Base-by-base conservation (phyloP, 1,140 invertebrate genomes). In the Hormaphis cornu region DNA sequence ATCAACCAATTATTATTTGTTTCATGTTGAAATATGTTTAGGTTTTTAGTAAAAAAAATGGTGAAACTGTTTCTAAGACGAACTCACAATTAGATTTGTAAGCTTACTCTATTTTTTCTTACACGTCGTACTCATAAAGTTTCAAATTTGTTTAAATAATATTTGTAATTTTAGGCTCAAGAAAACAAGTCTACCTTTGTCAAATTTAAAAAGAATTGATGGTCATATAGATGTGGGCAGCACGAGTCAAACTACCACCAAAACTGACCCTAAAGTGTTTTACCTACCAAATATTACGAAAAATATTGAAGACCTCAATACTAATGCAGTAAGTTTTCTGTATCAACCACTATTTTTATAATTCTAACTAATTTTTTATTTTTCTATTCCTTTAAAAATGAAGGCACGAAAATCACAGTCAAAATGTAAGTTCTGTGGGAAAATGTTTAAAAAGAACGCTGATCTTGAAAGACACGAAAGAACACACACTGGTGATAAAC, bases 401-500 rank as follows among this genome's bases (percentile, higher is more conserved):
- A 5, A 63, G 61, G 24, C 3, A 9, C 7, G 22, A 66, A 48
- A 33, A 5, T 8, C 44, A 5, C 28, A 33, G 8, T 28, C 18
- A 35, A 66, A 87, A 69, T 87, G 86, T 76, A 73, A 78, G 30
- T 80, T 80, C 42, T 87, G 86, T 74, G 76, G 78, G 2, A 80
- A 82, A 72, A 81, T 79, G 24, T 81, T 84, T 72, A 77, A 78
- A 3, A 83, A 84, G 72, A 78, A 79, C 0, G 82, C 79, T 18
- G 83, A 84, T 74, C 74, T 84, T 0, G 77, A 78, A 46, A 75
- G 83, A 16, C 83, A 84, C 70, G 71, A 81, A 58, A 74, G 83
- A 52, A 85, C 83, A 4, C 87, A 88, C 72, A 87, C 86, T 0
- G 86, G 86, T 4, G 85, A 87, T 74, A 82, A 84, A 71, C 87